A percentile compares a stretch with the other conserved stretches of the same genome.
Evolutionary conservation across 2,113 vertebrate genomes (phyloP).

Genomic region (Chamaetylas fuelleborni): DNA sequence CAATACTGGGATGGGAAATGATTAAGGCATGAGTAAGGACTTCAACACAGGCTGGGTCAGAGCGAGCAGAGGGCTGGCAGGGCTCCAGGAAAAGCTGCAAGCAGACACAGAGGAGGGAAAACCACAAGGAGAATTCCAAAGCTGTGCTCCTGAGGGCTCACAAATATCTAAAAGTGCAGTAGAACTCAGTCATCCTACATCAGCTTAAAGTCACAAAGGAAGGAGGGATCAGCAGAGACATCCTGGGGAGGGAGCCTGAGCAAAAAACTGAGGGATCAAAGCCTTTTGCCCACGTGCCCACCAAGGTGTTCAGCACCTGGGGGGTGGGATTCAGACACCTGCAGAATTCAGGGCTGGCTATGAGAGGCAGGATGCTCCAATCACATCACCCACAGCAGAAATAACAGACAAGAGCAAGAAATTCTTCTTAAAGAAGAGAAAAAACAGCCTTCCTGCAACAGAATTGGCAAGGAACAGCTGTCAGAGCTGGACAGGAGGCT

Average conservation of each 20-base stretch:
- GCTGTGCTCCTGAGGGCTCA: neutral
- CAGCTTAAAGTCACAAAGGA: neutral
- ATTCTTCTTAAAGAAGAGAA: neutral
- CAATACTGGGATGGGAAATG: neutral
- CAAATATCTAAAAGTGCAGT: neutral
- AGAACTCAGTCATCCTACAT: neutral
- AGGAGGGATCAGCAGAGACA: neutral
- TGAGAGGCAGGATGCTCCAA: neutral
- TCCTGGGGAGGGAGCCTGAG: neutral
- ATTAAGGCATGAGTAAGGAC: conserved; percentile 44
- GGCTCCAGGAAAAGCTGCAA: neutral
- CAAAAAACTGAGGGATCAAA: neutral
- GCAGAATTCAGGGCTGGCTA: neutral
- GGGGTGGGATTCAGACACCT: neutral
- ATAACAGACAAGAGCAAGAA: neutral
- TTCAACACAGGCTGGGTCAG: neutral
- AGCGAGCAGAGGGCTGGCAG: neutral
- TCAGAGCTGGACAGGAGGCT: neutral
- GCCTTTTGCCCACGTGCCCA: accelerated
- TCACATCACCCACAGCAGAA: neutral
- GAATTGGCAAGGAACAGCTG: neutral
- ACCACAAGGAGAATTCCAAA: neutral
- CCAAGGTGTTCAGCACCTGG: neutral
- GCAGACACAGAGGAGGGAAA: neutral
- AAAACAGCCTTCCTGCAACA: neutral